phyloP scores from a whole-genome alignment of 2,113 vertebrate species.

The Phocoena sinus region DNA sequence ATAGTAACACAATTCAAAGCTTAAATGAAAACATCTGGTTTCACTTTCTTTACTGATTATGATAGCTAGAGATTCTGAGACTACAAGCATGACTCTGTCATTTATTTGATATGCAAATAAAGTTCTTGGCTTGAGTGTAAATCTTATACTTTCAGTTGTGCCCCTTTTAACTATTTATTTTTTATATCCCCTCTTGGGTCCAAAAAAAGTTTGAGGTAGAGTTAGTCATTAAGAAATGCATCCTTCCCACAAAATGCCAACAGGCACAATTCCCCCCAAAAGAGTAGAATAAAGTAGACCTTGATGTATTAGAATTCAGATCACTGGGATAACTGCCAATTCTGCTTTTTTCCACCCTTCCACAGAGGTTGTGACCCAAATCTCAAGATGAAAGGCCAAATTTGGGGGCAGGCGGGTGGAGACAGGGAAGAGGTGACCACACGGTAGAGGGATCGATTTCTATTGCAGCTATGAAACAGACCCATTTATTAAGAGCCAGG shows the following conservation, averaged over 20 bases:
- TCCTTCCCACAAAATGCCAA: conserved; percentile 30
- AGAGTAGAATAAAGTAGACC: neutral
- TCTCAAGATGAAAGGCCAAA: conserved; percentile 15
- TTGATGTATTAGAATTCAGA: conserved; percentile 51
- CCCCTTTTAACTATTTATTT: conserved; percentile 49
- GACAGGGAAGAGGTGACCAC: neutral
- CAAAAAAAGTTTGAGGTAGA: neutral
- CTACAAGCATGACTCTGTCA: conserved; percentile 31
- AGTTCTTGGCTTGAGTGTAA: conserved; percentile 34
- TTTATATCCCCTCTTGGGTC: conserved; percentile 4
- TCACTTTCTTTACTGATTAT: conserved; percentile 64
- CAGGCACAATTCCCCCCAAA: neutral
- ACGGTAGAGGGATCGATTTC: neutral
- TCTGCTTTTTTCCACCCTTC: neutral
- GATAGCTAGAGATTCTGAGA: conserved; percentile 46
- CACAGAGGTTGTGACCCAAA: conserved; percentile 46
- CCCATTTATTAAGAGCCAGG: neutral
- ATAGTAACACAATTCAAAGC: conserved; percentile 57
- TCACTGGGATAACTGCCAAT: conserved; percentile 22
- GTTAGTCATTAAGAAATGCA: conserved; percentile 51
- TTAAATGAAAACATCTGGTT: conserved; percentile 67
- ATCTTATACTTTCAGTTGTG: conserved; percentile 39
- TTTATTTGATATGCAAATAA: conserved; percentile 67
- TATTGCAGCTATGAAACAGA: conserved; percentile 5
- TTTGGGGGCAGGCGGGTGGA: neutral